These are phyloP conservation scores for Amphilophus citrinellus DNA, from an alignment of 2,113 vertebrate genomes.

Conservation along the genomic window DNA sequence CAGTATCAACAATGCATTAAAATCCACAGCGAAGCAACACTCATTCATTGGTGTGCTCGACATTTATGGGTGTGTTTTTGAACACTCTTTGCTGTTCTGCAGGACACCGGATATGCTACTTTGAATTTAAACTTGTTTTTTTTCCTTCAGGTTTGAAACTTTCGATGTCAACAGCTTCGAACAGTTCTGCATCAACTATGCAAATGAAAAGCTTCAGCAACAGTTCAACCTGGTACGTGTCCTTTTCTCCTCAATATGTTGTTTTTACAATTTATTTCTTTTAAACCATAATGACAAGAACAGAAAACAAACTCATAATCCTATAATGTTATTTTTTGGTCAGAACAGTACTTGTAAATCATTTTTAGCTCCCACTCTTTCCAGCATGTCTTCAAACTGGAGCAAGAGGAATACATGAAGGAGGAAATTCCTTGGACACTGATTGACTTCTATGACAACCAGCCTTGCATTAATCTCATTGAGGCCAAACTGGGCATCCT, in stretches of 20 bases:
- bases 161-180: constrained; percentile 99
- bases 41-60: constrained; percentile 97
- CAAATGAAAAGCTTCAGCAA: constrained; percentile 98
- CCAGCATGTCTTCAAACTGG: constrained; percentile 97
- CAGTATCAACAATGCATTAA: constrained; percentile 90
- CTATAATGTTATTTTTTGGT: not conserved
- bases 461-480: constrained; percentile 97
- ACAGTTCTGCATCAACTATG: constrained; percentile 99
- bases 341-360: not conserved
- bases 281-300: not conserved
- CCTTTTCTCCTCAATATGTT: not conserved
- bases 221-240: constrained; percentile 96
- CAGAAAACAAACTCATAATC: not conserved
- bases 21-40: constrained; percentile 86
- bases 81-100: not conserved
- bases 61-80: constrained; percentile 91
- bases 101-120: not conserved
- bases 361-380: not conserved
- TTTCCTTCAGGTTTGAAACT: constrained; percentile 91
- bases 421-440: constrained; percentile 97
- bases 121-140: constrained; percentile 31
- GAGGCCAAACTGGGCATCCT: constrained; percentile 94
- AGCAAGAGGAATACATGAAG: constrained; percentile 97
- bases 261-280: not conserved
- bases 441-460: constrained; percentile 98